A percentile compares a stretch with the other conserved stretches of the same genome.
Conservation (phyloP, 2,888 invertebrate genomes). For the Cactoblastis cactorum region DNA sequence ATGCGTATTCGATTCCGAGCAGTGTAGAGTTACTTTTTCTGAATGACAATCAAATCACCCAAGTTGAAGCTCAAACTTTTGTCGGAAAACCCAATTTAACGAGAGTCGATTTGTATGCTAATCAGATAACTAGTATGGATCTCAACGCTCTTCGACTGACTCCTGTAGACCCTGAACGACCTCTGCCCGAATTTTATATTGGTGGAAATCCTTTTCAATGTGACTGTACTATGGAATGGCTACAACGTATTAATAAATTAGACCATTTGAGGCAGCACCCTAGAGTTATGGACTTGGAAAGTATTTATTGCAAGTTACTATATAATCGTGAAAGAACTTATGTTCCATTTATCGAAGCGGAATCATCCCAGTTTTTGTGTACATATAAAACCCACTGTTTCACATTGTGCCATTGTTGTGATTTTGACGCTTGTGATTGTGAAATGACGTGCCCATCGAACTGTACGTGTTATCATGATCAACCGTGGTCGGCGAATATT, state of each 20-base stretch:
- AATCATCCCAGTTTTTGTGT: slow-evolving; percentile 94
- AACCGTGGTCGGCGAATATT: slow-evolving; percentile 94
- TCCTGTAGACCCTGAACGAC: slow-evolving; percentile 86
- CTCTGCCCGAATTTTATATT: slow-evolving; percentile 93
- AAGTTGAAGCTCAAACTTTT: slow-evolving; percentile 93
- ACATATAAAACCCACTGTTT: slow-evolving; percentile 96
- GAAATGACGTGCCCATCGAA: slow-evolving; percentile 97
- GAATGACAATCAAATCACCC: slow-evolving; percentile 92
- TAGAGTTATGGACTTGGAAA: slow-evolving; percentile 93
- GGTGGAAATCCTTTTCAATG: slow-evolving; percentile 97
- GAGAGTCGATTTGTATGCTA: slow-evolving; percentile 94
- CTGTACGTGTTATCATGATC: slow-evolving; percentile 97
- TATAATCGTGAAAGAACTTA: slow-evolving; percentile 91
- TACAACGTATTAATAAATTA: slow-evolving; percentile 92
- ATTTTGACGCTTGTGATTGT: slow-evolving; percentile 98
- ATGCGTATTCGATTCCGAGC: slow-evolving; percentile 88
- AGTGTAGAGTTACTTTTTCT: slow-evolving; percentile 91
- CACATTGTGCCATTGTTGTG: slow-evolving; percentile 96
- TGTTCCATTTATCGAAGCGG: slow-evolving; percentile 91
- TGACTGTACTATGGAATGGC: slow-evolving; percentile 97
- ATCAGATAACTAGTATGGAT: slow-evolving; percentile 94
- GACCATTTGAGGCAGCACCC: slow-evolving; percentile 92
- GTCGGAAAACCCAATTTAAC: slow-evolving; percentile 93
- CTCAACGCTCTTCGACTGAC: slow-evolving; percentile 91
- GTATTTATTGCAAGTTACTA: slow-evolving; percentile 92